These are phyloP conservation scores for Trichomycterus rosablanca DNA, from an alignment of 2,113 vertebrate genomes.

Conservation along the genomic window DNA sequence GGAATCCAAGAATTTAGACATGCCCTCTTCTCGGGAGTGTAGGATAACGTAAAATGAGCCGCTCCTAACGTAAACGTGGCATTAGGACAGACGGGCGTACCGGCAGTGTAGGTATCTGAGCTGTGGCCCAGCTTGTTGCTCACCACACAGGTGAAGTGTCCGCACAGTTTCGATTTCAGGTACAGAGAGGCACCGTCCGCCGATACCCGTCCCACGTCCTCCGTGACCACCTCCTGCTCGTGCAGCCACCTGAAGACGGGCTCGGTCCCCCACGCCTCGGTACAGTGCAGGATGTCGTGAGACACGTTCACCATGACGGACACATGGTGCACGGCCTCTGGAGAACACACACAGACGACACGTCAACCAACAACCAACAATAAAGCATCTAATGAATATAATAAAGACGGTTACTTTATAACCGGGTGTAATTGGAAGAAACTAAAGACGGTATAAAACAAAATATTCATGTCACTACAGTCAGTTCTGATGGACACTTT, in stretches of 20 bases:
- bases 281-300: conserved; percentile 60
- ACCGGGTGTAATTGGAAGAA: neutral
- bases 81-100: conserved; percentile 36
- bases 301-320: conserved; percentile 68
- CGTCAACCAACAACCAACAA: neutral
- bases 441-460: too few species aligned
- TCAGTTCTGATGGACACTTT: too few species aligned
- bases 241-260: conserved; percentile 67
- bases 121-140: conserved; percentile 65
- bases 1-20: too few species aligned
- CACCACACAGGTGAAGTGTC: conserved; percentile 69
- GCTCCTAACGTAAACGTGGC: neutral
- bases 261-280: conserved; percentile 68
- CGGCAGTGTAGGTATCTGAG: conserved; percentile 61
- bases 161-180: conserved; percentile 58
- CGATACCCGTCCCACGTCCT: conserved; percentile 54
- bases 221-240: conserved; percentile 49
- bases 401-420: too few species aligned
- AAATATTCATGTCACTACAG: too few species aligned
- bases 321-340: conserved; percentile 68
- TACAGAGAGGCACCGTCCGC: conserved; percentile 52
- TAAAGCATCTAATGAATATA: too few species aligned
- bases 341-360: neutral
- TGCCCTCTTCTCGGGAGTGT: too few species aligned
- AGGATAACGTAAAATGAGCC: neutral